These are phyloP conservation scores for Eulimnadia texana DNA, from an alignment of 1,140 invertebrate genomes.

Conservation along the genomic window DNA sequence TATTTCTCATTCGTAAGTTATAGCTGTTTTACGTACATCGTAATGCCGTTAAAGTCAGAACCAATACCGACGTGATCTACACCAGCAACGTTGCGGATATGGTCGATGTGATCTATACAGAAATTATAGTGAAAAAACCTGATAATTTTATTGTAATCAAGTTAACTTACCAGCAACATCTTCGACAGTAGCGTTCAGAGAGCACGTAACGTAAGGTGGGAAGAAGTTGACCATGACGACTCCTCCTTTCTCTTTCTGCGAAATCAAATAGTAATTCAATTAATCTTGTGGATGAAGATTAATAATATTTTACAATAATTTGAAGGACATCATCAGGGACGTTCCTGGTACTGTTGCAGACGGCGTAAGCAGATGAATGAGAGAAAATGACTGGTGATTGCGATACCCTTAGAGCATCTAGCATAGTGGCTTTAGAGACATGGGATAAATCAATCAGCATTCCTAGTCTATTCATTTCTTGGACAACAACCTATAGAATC, in stretches of 20 bases:
- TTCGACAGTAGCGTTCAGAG: constrained; percentile 43
- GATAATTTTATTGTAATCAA: neutral
- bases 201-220: constrained; percentile 24
- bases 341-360: constrained; percentile 41
- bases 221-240: constrained; percentile 26
- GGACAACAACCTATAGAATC: constrained; percentile 26
- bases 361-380: constrained; percentile 42
- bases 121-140: neutral
- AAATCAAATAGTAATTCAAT: neutral
- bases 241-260: constrained; percentile 22
- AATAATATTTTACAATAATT: constrained; percentile 30
- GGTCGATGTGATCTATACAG: constrained; percentile 34
- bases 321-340: constrained; percentile 42
- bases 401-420: constrained; percentile 33
- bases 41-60: constrained; percentile 34
- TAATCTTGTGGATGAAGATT: neutral
- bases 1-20: no score
- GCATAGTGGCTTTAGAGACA: constrained; percentile 44
- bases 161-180: constrained; percentile 51
- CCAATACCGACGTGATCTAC: constrained; percentile 51
- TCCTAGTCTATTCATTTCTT: constrained; percentile 49
- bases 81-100: constrained; percentile 31
- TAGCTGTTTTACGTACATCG: constrained; percentile 18
- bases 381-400: constrained; percentile 47
- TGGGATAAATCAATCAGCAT: constrained; percentile 50